Evolutionary conservation across 2,888 invertebrate genomes (phyloP), one percentile per base, ranked within the genome.

Genomic region (Oxytorus armatus): DNA sequence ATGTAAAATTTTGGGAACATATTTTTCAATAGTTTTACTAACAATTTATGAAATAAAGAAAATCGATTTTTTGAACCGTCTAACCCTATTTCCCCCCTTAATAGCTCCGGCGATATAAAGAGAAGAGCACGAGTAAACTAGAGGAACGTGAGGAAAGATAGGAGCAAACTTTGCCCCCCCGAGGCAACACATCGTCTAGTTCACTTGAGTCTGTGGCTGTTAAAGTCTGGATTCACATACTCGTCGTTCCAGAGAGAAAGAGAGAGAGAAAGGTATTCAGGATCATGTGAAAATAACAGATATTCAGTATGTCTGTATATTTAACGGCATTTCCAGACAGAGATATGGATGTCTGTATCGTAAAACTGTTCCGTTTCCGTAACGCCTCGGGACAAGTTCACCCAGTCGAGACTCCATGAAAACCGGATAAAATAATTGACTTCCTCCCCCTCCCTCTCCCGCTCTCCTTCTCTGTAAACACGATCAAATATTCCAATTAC

Each of bases 131-230:
- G 29, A 29, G 61, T 25, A 61, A 76, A 55, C 47, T 44, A 42
- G 44, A 8, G 39, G 55, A 29, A 39, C 51, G 42, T 55, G 53
- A 68, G 23, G 66, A 55, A 69, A 75, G 61, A 51, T 49, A 36
- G 8, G 76, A 59, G 51, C 49, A 81, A 76, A 36, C 39, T 75
- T 59, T 42, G 78, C 81, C 36, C 72, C 81, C 36, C 72, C 33
- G 47, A 55, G 81, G 83, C 76, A 18, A 65, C 47, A 18, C 65
- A 51, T 76, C 44, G 63, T 74, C 73, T 63, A 53, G 73, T 51
- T 53, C 4, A 63, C 47, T 70, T 57, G 36, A 25, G 61, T 69
- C 63, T 47, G n/a, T n/a, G 63, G 47, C 36, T 53, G 53, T 33
- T 76, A 53, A 33, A 63, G 69, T 25, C 69, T 23, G 16, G n/a